Conservation (phyloP, 2,888 invertebrate species). For the Nephrotoma guestfalica region DNA sequence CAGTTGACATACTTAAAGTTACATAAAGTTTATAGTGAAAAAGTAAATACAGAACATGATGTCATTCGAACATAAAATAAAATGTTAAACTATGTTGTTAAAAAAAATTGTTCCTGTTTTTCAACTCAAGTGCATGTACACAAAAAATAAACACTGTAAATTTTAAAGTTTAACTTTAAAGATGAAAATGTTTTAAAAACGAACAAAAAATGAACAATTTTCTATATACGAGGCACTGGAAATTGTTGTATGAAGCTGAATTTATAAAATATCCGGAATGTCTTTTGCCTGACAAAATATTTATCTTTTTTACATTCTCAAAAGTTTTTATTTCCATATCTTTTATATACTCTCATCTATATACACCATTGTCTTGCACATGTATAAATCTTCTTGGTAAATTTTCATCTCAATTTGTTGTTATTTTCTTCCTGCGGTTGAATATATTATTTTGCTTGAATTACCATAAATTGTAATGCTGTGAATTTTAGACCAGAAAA, state of each 20-base stretch:
- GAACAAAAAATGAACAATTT: background rate
- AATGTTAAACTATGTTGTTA: background rate
- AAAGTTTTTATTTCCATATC: background rate
- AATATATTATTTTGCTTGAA: background rate
- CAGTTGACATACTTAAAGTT: background rate
- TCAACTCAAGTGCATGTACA: background rate
- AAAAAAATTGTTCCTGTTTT: background rate
- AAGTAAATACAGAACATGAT: background rate
- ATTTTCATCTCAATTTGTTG: background rate
- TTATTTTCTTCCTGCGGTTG: background rate
- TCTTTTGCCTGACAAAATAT: background rate
- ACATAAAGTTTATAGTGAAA: background rate
- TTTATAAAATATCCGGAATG: background rate
- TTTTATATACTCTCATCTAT: background rate
- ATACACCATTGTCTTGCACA: background rate
- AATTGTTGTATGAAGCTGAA: background rate
- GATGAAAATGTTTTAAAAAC: background rate
- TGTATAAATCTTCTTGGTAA: background rate
- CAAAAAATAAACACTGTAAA: background rate
- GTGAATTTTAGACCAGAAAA: background rate
- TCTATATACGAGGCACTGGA: background rate
- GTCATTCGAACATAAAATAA: background rate
- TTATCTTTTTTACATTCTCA: background rate
- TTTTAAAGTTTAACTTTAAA: background rate
- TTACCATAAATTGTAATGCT: background rate